Evolutionary conservation across 2,113 vertebrate species (phyloP), one percentile per base, ranked within the genome.

Genomic region (Forbesichthys papilliferus): DNA sequence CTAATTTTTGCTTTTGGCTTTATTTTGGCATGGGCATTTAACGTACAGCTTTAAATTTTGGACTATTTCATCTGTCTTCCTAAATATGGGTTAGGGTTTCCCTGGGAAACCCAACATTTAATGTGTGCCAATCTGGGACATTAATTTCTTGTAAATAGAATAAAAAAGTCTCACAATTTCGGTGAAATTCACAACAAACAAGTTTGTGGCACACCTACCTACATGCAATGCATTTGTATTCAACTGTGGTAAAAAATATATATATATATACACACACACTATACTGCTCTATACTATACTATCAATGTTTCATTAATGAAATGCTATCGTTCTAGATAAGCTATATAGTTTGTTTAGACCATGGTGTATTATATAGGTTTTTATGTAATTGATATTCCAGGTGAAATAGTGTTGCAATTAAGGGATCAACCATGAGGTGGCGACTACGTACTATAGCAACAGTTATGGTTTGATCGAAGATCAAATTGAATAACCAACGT

Each of bases 1-100:
- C 20, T 3, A 48, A 84, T 65, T 82, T 87, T 92, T 92, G 86
- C 89, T 92, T 93, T 93, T 27, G 27, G 27, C 27, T 92, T 79
- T 88, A 92, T 88, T 93, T 92, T 92, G 91, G 94, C 94, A 95
- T 94, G 93, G 93, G 88, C 85, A 84, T 89, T 91, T 91, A 89
- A 90, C 80, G 90, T 93, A 92, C 91, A 92, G 91, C 91, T 93
- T 91, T 92, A 86, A 78, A 78, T 89, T 81, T 92, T 92, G 89
- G 93, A 92, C 91, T 88, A 92, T 95, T 47, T 91, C 88, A n/a
- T 11, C 0, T 91, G 90, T 89, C 89, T 94, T 92, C 94, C 93
- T 88, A 93, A 93, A 27, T 56, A 57, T 61, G 14, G 48, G 64
- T 51, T 33, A n/a, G 52, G 48, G 20, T 57, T 9, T 16, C 54